Evolutionary conservation across 2,888 invertebrate genomes (phyloP).

Genomic region (Leptinotarsa juncta): DNA sequence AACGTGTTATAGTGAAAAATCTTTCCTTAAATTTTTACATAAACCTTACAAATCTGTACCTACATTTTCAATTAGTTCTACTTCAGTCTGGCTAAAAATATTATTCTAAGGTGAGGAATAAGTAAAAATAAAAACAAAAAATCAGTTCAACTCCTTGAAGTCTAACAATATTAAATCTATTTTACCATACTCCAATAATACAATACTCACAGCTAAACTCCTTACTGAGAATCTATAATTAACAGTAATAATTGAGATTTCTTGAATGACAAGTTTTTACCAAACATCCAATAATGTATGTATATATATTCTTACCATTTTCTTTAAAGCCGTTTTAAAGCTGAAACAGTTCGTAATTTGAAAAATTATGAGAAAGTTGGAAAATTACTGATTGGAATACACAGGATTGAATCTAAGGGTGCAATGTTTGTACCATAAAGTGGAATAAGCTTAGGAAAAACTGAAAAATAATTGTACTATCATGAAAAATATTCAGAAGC

Average conservation of each 20-base stretch:
- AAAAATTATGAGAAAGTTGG: too few species aligned
- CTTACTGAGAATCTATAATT: not conserved
- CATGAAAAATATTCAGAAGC: too few species aligned
- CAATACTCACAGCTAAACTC: constrained; percentile 5
- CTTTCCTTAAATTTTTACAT: too few species aligned
- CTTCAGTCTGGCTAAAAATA: not conserved
- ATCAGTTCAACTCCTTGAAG: not conserved
- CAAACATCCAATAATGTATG: too few species aligned
- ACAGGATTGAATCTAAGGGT: not conserved
- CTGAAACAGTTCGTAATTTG: not conserved
- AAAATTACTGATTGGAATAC: not conserved
- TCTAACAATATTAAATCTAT: not conserved
- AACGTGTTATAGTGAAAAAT: too few species aligned
- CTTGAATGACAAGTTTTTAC: not conserved
- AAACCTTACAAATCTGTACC: not conserved
- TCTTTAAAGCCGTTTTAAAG: not conserved
- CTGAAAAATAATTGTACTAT: not conserved
- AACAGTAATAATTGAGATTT: constrained; percentile 11
- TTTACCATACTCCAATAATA: not conserved
- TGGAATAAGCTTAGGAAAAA: not conserved
- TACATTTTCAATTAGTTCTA: not conserved
- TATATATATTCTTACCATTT: not conserved
- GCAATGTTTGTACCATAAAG: not conserved
- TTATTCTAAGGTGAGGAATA: not conserved
- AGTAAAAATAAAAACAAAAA: not conserved